Base-by-base conservation (phyloP, 2,888 invertebrate genomes). In the Argyresthia goedartella region DNA sequence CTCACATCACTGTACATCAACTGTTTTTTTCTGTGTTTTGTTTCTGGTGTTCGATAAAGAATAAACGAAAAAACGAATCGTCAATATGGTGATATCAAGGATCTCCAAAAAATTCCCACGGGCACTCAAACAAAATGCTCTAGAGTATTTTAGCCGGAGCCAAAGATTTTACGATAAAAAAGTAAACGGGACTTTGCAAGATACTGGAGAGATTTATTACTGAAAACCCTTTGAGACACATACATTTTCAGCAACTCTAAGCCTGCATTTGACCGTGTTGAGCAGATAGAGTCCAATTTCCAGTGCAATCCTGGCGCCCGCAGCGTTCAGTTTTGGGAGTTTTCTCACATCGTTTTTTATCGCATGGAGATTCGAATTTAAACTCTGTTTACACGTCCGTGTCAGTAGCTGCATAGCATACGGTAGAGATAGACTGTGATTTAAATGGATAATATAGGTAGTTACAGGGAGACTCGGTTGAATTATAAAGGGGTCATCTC, bases 71-170 rank as follows among this genome's bases (percentile, higher is more conserved):
- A 25, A 25, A 25, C 6, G 25, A 25, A 25, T 4, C 25, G 25
- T 25, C 25, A 41, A 41, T 41, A 11, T 41, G 11, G 11, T 11
- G 39, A 13, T 41, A 13, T 41, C 41, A 11, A 41, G 41, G 41
- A 41, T 13, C 15, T 44, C 45, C 11, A 33, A 46, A 46, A 46
- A 47, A 34, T 25, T 33, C n/a, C 47, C 25, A 47, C 16, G 33
- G 6, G 25, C 25, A 25, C 25, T 25, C 11, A 35, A 36, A 36
- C 11, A 35, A 36, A 36, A 35, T 9, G 15, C 14, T 36, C 36
- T 14, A 34, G 15, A 46, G 46, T 48, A 36, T 48, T 48, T 48
- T 39, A 48, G 48, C 25, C 48, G 33, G 48, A 48, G 48, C 48
- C 48, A 48, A n/a, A 48, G 48, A 48, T 36, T 15, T 39, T 6